These are phyloP conservation scores for Macquaria ambigua DNA, from an alignment of 2,113 vertebrate species.

Conservation along the genomic window DNA sequence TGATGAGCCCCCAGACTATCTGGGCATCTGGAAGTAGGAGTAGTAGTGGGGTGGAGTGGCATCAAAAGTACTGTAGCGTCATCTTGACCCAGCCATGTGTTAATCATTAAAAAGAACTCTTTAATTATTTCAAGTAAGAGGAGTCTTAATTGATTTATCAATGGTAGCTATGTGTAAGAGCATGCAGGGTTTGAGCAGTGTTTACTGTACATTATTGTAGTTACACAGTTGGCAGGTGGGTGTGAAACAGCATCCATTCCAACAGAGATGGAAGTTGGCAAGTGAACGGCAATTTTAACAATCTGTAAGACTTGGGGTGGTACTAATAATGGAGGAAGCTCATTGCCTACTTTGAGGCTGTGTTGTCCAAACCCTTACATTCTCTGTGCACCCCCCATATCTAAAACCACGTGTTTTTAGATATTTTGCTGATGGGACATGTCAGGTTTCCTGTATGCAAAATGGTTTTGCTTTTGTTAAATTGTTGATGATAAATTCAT, in stretches of 20 bases:
- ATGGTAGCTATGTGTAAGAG: neutral
- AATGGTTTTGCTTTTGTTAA: neutral
- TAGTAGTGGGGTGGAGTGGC: neutral
- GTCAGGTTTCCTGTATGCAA: neutral
- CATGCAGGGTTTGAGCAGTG: neutral
- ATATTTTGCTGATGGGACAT: neutral
- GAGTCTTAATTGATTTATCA: neutral
- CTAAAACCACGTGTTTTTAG: neutral
- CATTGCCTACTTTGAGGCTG: neutral
- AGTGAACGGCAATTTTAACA: neutral
- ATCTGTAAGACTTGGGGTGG: neutral
- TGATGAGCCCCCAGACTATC: neutral
- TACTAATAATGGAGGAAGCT: neutral
- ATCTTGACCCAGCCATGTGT: neutral
- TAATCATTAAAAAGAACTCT: neutral
- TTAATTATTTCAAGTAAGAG: neutral
- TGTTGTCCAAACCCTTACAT: neutral
- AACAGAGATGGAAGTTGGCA: neutral
- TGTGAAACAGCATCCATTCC: neutral
- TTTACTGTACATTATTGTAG: neutral
- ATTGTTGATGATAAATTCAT: neutral
- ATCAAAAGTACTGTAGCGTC: neutral
- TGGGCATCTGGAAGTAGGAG: slow-evolving; percentile 22
- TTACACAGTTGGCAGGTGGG: neutral
- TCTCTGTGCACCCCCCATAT: neutral